Percentiles rank a stretch among this genome's conserved stretches.
Evolutionary conservation across 1,140 invertebrate genomes (phyloP).

Genomic region (Brevipalpus yothersi): DNA sequence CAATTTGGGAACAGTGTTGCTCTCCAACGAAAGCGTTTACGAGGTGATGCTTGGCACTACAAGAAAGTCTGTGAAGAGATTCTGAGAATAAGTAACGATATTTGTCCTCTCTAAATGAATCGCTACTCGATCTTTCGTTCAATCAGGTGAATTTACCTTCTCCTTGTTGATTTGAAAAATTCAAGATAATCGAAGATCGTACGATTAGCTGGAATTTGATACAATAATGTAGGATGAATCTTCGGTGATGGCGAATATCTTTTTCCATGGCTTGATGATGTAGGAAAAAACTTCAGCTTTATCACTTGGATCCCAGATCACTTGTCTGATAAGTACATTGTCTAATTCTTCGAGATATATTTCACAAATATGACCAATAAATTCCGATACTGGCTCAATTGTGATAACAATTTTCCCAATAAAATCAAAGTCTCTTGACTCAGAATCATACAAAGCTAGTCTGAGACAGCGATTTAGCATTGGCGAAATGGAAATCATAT

Average conservation of each 20-base stretch:
- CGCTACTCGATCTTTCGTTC: too few relatives aligned
- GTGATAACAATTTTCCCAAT: neutral
- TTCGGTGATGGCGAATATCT: neutral
- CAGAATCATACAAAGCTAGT: neutral
- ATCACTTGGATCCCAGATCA: neutral
- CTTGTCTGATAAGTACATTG: neutral
- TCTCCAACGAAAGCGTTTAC: slow-evolving; percentile 45
- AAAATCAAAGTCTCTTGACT: neutral
- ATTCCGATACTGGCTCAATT: neutral
- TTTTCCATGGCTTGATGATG: neutral
- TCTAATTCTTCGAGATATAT: neutral
- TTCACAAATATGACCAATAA: neutral
- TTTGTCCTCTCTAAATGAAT: neutral
- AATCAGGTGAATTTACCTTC: too few relatives aligned
- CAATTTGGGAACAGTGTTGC: slow-evolving; percentile 29
- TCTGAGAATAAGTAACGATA: slow-evolving; percentile 19
- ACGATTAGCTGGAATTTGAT: too few relatives aligned
- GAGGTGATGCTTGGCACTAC: slow-evolving; percentile 61
- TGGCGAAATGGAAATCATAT: neutral
- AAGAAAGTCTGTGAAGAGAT: slow-evolving; percentile 63
- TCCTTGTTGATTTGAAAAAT: too few relatives aligned
- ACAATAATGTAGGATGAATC: too few relatives aligned
- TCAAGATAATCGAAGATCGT: too few relatives aligned
- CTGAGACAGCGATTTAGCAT: neutral
- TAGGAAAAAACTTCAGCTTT: neutral